Base-by-base conservation (phyloP, 2,888 invertebrate species). In the Drosophila tripunctata region DNA sequence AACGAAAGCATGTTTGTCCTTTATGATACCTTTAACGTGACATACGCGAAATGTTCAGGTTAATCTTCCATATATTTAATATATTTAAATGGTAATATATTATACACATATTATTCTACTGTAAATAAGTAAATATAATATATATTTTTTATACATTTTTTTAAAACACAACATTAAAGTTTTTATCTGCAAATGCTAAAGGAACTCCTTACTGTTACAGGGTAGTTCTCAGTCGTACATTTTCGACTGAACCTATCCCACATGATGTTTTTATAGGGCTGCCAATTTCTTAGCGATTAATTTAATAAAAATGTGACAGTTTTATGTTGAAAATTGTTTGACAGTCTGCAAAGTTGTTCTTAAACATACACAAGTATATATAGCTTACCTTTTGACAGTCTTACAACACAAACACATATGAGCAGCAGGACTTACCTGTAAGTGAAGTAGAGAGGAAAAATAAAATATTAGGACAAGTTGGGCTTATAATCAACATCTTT, bases 391-490 rank as follows among this genome's bases (percentile, higher is more conserved):
- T 15, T n/a, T 6, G 3, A n/a, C n/a, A 17, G 27, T 17, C 3
- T 6, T 15, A 30, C 1, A 35, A 35, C 15, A 35, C 21, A 10
- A 4, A 14, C 35, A 35, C 15, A 36, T 14, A 31, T 24, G 50
- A 31, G 31, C 24, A 15, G 15, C 10, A 31, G 5, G 38, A 43
- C 62, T 62, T 62, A 62, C 62, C 62, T 62, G 24, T 5, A 62
- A 57, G 43, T 31, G 44, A 43, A 48, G 21, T 4, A 22, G 41
- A 48, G 36, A 6, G 27, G 21, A 19, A 50, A 57, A 57, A 57
- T 36, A 31, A 62, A 21, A 57, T 38, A 62, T 62, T 50, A 57
- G 35, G 15, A 17, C 31, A 48, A 51, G 33, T 56, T 24, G 24
- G 8, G 24, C n/a, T 22, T 55, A 61, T 47, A 55, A 54, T 54